phyloP scores from a whole-genome alignment of 1,140 invertebrate genomes.

The Ooceraea biroi region DNA sequence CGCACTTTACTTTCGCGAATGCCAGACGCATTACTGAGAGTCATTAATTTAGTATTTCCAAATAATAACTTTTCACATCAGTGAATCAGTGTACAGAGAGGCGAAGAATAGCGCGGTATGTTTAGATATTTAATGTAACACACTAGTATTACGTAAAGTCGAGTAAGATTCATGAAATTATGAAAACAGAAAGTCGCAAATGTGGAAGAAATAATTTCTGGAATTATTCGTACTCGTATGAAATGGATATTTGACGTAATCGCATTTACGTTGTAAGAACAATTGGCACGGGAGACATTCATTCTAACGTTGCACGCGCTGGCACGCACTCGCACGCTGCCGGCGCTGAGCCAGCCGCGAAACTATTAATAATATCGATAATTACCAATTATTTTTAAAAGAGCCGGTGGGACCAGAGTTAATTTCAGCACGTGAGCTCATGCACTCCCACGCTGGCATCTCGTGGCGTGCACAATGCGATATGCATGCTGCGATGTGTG shows the following conservation, averaged over 20 bases:
- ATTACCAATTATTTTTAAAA: conserved; percentile 78
- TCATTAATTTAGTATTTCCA: background rate
- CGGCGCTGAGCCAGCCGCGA: conserved; percentile 42
- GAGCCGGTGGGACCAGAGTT: conserved; percentile 65
- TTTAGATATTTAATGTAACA: background rate
- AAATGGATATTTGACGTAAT: background rate
- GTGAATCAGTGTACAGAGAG: background rate
- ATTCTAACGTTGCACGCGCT: conserved; percentile 10
- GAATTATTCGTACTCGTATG: background rate
- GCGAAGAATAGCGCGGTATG: background rate
- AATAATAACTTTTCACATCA: background rate
- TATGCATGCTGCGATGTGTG: conserved; percentile 1
- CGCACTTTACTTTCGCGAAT: background rate
- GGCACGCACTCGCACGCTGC: background rate
- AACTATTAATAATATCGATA: conserved; percentile 75
- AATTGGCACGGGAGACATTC: conserved; percentile 42
- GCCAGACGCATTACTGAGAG: background rate
- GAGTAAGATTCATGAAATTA: background rate
- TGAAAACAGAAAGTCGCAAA: background rate
- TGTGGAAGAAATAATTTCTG: background rate
- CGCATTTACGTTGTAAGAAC: background rate
- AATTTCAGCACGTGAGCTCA: conserved; percentile 78
- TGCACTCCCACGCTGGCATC: conserved; percentile 57
- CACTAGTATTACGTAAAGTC: background rate
- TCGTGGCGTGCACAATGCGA: conserved; percentile 58